Percentiles rank a stretch among this genome's conserved stretches.
Evolutionary conservation across 2,888 invertebrate species (phyloP).

Genomic region (Megalurothrips usitatus): DNA sequence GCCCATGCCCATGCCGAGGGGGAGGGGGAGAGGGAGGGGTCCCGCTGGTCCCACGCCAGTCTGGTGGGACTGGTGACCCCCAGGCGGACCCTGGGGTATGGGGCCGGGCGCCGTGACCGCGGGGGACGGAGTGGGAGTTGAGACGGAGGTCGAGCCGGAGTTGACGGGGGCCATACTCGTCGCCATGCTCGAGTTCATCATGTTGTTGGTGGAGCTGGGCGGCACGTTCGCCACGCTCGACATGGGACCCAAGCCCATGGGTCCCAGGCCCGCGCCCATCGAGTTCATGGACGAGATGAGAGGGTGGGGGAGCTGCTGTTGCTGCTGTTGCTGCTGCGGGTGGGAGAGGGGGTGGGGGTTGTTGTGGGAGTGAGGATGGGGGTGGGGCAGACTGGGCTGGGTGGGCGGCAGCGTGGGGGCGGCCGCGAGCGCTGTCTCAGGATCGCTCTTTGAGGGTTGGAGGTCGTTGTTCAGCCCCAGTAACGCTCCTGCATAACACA

Average conservation of each 20-base stretch:
- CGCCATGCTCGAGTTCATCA: not conserved
- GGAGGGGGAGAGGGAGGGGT: too few species aligned
- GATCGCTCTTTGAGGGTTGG: constrained; percentile 1
- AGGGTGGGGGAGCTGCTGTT: constrained; percentile 27
- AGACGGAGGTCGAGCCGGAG: not conserved
- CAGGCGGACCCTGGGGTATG: not conserved
- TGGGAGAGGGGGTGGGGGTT: not conserved
- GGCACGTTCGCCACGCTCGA: not conserved
- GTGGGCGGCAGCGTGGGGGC: not conserved
- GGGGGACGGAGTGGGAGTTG: not conserved
- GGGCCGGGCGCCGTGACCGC: not conserved
- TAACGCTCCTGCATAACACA: constrained; percentile 7
- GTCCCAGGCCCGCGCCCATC: not conserved
- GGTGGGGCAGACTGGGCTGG: not conserved
- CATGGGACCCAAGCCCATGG: constrained; percentile 5
- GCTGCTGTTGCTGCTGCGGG: constrained; percentile 27
- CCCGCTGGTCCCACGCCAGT: not conserved
- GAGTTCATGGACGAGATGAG: not conserved
- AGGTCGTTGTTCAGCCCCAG: constrained; percentile 9
- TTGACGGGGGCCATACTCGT: not conserved
- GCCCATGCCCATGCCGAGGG: too few species aligned
- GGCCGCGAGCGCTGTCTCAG: not conserved
- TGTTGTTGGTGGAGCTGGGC: not conserved
- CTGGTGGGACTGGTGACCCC: not conserved
- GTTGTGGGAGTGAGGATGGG: not conserved